Evolutionary conservation across 2,888 invertebrate genomes (phyloP).

Genomic region (Stomorhina lunata): DNA sequence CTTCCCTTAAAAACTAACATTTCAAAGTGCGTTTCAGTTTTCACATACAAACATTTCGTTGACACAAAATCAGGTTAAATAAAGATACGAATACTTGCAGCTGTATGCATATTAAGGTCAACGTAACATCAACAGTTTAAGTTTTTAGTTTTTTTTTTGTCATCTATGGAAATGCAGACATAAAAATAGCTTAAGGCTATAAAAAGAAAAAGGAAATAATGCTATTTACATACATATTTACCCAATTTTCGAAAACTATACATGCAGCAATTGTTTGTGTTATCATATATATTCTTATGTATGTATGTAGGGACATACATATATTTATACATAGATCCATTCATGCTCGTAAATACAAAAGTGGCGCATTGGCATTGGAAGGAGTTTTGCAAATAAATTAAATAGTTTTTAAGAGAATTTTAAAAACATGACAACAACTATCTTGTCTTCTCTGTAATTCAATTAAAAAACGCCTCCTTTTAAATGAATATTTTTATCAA

Average conservation of each 20-base stretch:
- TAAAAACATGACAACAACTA: slow-evolving; percentile 3
- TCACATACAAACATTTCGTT: too few relatives aligned
- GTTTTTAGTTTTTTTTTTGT: background rate
- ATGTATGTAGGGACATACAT: too few relatives aligned
- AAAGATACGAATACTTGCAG: background rate
- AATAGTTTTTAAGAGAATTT: slow-evolving; percentile 34
- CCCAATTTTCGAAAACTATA: slow-evolving; percentile 15
- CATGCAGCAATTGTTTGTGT: background rate
- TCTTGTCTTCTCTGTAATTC: background rate
- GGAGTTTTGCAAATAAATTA: slow-evolving; percentile 22
- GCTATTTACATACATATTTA: slow-evolving; percentile 37
- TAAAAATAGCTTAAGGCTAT: slow-evolving; percentile 26
- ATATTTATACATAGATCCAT: too few relatives aligned
- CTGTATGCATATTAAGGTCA: slow-evolving; percentile 48
- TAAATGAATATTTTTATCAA: background rate
- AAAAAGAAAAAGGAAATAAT: background rate
- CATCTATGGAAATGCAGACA: slow-evolving; percentile 22
- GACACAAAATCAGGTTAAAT: slow-evolving; percentile 38
- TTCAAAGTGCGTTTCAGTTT: slow-evolving; percentile 3
- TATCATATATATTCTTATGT: background rate
- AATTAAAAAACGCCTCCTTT: slow-evolving; percentile 28
- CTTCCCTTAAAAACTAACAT: background rate
- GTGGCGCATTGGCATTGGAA: slow-evolving; percentile 19
- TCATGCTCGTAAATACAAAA: background rate
- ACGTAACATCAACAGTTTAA: slow-evolving; percentile 54